Evolutionary conservation across 2,888 invertebrate species (phyloP), one percentile per base, ranked within the genome.

Genomic region (Orthosia incerta): DNA sequence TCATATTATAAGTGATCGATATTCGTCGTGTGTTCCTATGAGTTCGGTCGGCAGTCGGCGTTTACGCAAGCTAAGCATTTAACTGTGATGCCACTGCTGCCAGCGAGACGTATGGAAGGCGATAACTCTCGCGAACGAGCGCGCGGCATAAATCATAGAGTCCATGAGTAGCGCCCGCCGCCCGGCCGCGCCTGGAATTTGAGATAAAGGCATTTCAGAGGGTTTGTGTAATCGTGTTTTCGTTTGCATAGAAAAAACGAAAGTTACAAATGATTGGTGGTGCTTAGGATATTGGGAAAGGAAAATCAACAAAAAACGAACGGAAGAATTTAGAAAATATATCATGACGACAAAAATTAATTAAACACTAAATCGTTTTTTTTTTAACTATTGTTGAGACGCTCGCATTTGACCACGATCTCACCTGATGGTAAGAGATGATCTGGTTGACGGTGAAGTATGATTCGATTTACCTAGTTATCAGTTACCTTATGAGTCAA

Each of bases 121-220:
- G 56, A 82, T 82, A 84, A 82, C 76, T 82, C 82, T 66, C 26
- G 61, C 51, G 46, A 67, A 76, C 76, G 69, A 64, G 82, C 82
- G 69, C 62, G 73, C 18, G 31, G 76, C 85, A 82, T 82, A 84
- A 84, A 84, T 82, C 82, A 82, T 82, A 74, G 75, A 80, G 53
- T 69, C 60, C 62, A 67, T 48, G 74, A 70, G 74, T 53, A 45
- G 55, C 60, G 67, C 20, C 31, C 53, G 66, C 50, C 53, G 23
- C 4, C 51, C 64, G 16, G 67, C n/a, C 62, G 64, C 71, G 75
- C 65, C 76, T 81, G 76, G 2, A 18, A 57, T 20, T n/a, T 1
- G 53, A 80, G 75, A 84, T 84, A 75, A 66, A 57, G 50, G 83
- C 65, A 59, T 57, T 72, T 61, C 26, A 39, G 39, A 61, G 67